Evolutionary conservation across 2,113 vertebrate species (phyloP).

Genomic region (Pollachius pollachius): DNA sequence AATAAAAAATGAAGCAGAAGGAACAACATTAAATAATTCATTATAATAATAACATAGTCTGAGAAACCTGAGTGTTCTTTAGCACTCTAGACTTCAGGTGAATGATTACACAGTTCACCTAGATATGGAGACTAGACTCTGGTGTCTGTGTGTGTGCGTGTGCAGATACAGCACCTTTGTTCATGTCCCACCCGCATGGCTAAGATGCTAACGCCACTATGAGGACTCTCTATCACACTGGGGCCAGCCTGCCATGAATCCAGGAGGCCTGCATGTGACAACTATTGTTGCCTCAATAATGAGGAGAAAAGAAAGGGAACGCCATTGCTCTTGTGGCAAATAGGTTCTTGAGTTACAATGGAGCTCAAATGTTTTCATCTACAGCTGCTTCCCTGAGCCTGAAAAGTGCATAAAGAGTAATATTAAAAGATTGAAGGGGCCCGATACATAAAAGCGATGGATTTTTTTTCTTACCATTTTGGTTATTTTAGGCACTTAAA

Average conservation of each 20-base stretch:
- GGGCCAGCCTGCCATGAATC: constrained; percentile 23
- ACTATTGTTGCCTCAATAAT: constrained; percentile 56
- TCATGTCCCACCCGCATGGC: constrained; percentile 19
- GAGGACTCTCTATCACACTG: constrained; percentile 44
- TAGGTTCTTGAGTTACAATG: constrained; percentile 33
- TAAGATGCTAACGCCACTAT: constrained; percentile 2
- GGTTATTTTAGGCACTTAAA: no score
- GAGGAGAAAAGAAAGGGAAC: constrained; percentile 20
- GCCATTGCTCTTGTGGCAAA: constrained; percentile 30
- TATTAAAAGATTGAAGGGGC: not conserved
- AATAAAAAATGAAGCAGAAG: constrained; percentile 22
- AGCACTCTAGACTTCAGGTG: not conserved
- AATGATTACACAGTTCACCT: no score
- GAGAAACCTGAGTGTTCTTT: not conserved
- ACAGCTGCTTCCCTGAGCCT: constrained; percentile 1
- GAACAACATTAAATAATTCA: not conserved
- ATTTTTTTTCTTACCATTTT: no score
- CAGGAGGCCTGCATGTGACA: constrained; percentile 38
- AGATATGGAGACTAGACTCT: constrained; percentile 1
- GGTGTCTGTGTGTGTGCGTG: constrained; percentile 2
- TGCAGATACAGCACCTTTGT: constrained; percentile 21
- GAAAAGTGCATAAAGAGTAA: not conserved
- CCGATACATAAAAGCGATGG: no score
- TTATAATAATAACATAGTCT: constrained; percentile 7
- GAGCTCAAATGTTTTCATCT: not conserved